A percentile compares a stretch with the other conserved stretches of the same genome.
These are phyloP conservation scores for Pachycephala philippinensis DNA, from an alignment of 2,113 vertebrate genomes.

Conservation along the genomic window DNA sequence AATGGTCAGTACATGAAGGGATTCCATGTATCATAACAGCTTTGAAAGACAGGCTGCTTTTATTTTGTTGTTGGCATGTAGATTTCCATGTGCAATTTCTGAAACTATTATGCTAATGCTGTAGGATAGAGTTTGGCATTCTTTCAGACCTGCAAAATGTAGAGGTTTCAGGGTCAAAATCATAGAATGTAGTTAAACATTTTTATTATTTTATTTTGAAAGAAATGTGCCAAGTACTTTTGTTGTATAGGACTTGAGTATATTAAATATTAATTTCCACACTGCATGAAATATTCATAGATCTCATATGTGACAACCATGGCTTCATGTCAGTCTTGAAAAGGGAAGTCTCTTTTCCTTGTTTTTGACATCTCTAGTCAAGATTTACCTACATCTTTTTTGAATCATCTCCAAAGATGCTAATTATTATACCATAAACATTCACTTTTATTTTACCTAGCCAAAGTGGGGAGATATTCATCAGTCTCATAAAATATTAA, in stretches of 20 bases:
- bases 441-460: constrained; percentile 5
- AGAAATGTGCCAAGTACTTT: not conserved
- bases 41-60: not conserved
- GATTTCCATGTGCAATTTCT: not conserved
- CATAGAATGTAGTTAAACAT: not conserved
- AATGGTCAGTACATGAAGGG: not conserved
- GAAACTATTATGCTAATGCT: not conserved
- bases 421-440: constrained; percentile 35
- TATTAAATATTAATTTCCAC: constrained; percentile 60
- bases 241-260: not conserved
- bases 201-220: constrained; percentile 36
- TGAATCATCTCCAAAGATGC: constrained; percentile 12
- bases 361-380: not conserved
- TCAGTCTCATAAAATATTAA: not conserved
- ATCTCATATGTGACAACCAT: not conserved
- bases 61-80: not conserved
- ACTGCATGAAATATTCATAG: constrained; percentile 33
- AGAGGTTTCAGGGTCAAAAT: not conserved
- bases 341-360: not conserved
- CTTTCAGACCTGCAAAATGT: not conserved
- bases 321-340: constrained; percentile 14
- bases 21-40: not conserved
- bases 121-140: not conserved
- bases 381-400: not conserved
- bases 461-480: not conserved